These are phyloP conservation scores for Noctua pronuba DNA, from an alignment of 2,888 invertebrate species.

Conservation along the genomic window DNA sequence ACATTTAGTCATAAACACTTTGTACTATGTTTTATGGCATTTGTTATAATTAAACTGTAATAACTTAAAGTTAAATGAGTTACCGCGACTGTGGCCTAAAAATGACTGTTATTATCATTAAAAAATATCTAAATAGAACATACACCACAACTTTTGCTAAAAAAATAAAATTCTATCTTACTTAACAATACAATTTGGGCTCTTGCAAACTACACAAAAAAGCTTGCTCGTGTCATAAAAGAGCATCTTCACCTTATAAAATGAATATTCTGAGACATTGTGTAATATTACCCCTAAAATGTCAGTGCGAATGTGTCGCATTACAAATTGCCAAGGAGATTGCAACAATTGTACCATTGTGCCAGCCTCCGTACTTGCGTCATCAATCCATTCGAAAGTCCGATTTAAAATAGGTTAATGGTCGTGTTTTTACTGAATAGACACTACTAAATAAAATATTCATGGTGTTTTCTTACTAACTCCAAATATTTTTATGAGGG, in stretches of 20 bases:
- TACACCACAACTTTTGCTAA: background rate
- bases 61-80: background rate
- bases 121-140: background rate
- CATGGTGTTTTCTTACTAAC: conserved; percentile 71
- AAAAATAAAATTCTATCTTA: background rate
- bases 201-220: conserved; percentile 17
- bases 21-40: background rate
- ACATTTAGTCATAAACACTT: conserved; percentile 7
- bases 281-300: conserved; percentile 72
- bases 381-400: conserved; percentile 84
- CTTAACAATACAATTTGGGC: background rate
- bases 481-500: conserved; percentile 62
- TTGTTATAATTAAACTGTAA: conserved; percentile 6
- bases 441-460: conserved; percentile 78
- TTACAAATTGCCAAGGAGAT: conserved; percentile 76
- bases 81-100: background rate
- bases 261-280: conserved; percentile 67
- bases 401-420: conserved; percentile 88
- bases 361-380: conserved; percentile 82
- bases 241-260: conserved; percentile 63
- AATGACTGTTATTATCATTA: background rate
- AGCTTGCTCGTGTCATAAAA: conserved; percentile 29
- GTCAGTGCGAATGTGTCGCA: conserved; percentile 75
- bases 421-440: conserved; percentile 81
- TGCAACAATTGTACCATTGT: conserved; percentile 77